Conservation (phyloP, 2,888 invertebrate species). For the Molorchus minor region DNA sequence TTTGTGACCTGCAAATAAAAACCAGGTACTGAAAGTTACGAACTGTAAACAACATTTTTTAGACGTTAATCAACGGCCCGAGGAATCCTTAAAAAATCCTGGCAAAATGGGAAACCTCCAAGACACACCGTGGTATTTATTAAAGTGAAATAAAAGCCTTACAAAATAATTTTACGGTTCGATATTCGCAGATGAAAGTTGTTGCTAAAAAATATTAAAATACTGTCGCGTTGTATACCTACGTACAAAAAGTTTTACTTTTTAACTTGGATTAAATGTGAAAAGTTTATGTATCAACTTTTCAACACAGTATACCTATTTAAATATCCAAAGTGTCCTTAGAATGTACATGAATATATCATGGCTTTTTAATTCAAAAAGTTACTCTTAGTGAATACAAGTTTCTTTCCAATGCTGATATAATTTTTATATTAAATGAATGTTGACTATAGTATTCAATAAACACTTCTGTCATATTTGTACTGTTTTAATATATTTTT, state of each 20-base stretch:
- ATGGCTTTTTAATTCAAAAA: constrained; percentile 39
- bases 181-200: constrained; percentile 33
- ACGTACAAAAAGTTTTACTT: constrained; percentile 31
- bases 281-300: constrained; percentile 32
- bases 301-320: constrained; percentile 33
- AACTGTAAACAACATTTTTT: background rate
- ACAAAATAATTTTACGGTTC: constrained; percentile 27
- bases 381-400: too few relatives aligned
- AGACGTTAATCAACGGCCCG: background rate
- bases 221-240: constrained; percentile 25
- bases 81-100: constrained; percentile 9
- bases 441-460: too few relatives aligned
- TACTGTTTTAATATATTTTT: too few relatives aligned
- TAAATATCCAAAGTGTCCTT: constrained; percentile 36
- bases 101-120: constrained; percentile 1
- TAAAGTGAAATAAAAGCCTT: constrained; percentile 19
- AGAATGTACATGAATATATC: constrained; percentile 39
- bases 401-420: too few relatives aligned
- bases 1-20: too few relatives aligned
- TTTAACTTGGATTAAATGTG: constrained; percentile 37
- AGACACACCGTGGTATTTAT: constrained; percentile 1
- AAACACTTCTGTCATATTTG: too few relatives aligned
- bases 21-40: too few relatives aligned
- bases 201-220: constrained; percentile 35
- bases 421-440: too few relatives aligned